Evolutionary conservation across 1,140 invertebrate genomes (phyloP).

Genomic region (Nasonia vitripennis): DNA sequence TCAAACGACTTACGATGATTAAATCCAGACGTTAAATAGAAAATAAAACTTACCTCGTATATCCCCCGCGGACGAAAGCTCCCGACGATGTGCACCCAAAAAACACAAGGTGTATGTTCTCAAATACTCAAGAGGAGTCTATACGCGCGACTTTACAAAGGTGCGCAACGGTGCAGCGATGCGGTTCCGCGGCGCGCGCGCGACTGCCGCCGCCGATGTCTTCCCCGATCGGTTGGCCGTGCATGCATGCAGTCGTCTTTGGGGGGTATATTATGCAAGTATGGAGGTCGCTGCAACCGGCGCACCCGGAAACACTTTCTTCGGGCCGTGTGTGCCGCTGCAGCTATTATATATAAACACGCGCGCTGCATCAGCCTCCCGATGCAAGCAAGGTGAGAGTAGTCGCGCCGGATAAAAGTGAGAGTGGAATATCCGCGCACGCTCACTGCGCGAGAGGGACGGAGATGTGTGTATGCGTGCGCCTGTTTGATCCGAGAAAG

Average conservation of each 20-base stretch:
- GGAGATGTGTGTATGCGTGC: not conserved
- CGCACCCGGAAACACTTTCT: conserved; percentile 66
- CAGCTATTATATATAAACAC: not conserved
- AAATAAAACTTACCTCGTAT: too few relatives aligned
- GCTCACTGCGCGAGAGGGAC: not conserved
- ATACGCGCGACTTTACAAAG: too few relatives aligned
- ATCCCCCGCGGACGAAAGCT: too few relatives aligned
- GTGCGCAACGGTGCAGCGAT: not conserved
- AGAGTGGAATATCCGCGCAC: conserved; percentile 51
- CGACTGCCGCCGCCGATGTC: conserved; percentile 3
- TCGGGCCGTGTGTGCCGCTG: conserved; percentile 23
- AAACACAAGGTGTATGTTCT: not conserved
- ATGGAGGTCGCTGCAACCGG: not conserved
- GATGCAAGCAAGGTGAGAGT: conserved; percentile 47
- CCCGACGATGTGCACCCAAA: too few relatives aligned
- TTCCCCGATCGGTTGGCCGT: not conserved
- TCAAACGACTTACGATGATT: too few relatives aligned
- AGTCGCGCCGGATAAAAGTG: conserved; percentile 59
- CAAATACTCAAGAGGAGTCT: too few relatives aligned
- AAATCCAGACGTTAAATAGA: too few relatives aligned
- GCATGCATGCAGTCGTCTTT: not conserved
- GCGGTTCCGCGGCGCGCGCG: not conserved
- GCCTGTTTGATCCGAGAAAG: not conserved
- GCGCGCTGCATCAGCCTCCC: conserved; percentile 3
- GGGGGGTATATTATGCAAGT: conserved; percentile 21